phyloP scores from a whole-genome alignment of 2,113 vertebrate genomes.

The Oryzias javanicus region DNA sequence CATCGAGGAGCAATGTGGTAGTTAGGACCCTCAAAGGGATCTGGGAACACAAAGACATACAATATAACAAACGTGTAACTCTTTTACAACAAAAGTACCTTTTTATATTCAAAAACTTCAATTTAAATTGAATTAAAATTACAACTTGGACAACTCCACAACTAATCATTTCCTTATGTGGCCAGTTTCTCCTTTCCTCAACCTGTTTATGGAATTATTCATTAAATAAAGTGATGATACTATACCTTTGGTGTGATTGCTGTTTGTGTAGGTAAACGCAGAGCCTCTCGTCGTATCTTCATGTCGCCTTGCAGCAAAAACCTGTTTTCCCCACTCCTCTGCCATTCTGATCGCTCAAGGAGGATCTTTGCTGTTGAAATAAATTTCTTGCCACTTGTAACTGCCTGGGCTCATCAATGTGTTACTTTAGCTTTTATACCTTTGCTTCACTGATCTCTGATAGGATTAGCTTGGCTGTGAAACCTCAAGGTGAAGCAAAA shows the following conservation, averaged over 20 bases:
- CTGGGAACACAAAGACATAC: conserved; percentile 54
- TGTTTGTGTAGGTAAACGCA: conserved; percentile 81
- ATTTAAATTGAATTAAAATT: too few species aligned
- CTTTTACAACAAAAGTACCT: too few species aligned
- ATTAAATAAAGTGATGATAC: neutral
- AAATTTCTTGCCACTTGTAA: conserved; percentile 25
- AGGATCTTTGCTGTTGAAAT: conserved; percentile 14
- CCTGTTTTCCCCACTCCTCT: conserved; percentile 72
- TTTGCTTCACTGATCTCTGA: conserved; percentile 17
- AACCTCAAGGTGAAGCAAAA: neutral
- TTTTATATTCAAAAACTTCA: too few species aligned
- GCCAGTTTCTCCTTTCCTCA: neutral
- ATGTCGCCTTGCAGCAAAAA: conserved; percentile 71
- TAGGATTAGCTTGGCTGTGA: conserved; percentile 45
- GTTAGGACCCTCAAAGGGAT: conserved; percentile 89
- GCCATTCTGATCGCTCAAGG: conserved; percentile 68
- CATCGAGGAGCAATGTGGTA: conserved; percentile 89
- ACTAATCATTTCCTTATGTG: neutral
- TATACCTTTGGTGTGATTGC: conserved; percentile 82
- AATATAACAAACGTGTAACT: too few species aligned
- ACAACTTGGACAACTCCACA: neutral
- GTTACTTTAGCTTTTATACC: conserved; percentile 60
- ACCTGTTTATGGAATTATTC: neutral
- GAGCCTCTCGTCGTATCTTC: conserved; percentile 80
- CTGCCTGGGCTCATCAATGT: conserved; percentile 20